Percentiles rank a stretch among this genome's conserved stretches.
Conservation (phyloP, 2,113 vertebrate genomes). For the Agapornis roseicollis region DNA sequence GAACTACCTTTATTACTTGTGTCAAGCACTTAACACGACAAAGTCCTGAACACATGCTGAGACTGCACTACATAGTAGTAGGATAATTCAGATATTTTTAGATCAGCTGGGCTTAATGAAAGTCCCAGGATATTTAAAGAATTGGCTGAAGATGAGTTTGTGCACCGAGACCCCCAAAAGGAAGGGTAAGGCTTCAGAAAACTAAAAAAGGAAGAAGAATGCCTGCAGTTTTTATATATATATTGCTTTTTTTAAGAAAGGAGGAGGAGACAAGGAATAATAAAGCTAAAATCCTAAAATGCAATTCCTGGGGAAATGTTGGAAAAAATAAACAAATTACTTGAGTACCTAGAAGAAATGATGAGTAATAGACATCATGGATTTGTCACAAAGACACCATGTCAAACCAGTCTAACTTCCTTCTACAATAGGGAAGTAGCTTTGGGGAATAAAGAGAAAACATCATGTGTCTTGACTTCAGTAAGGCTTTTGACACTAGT, state of each 20-base stretch:
- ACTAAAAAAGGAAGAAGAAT: neutral
- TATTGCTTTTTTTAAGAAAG: neutral
- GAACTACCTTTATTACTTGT: constrained; percentile 8
- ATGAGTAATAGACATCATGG: neutral
- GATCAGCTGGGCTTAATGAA: neutral
- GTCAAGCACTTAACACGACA: neutral
- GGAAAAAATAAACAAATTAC: neutral
- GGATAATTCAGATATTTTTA: constrained; percentile 19
- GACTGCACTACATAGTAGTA: neutral
- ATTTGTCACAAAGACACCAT: neutral
- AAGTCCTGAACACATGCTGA: constrained; percentile 15
- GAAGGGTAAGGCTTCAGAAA: neutral
- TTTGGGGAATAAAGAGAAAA: constrained; percentile 3
- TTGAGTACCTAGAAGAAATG: neutral
- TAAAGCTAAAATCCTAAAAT: neutral
- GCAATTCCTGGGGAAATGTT: neutral
- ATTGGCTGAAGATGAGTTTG: neutral
- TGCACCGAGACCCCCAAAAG: neutral
- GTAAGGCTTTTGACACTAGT: constrained; percentile 4
- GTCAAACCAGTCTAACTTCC: neutral
- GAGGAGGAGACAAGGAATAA: neutral
- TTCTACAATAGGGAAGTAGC: neutral
- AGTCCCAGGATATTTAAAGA: neutral
- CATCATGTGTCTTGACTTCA: neutral
- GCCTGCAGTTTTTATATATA: neutral